Conservation (phyloP, 2,888 invertebrate species). For the Tricholauxania praeusta region DNA sequence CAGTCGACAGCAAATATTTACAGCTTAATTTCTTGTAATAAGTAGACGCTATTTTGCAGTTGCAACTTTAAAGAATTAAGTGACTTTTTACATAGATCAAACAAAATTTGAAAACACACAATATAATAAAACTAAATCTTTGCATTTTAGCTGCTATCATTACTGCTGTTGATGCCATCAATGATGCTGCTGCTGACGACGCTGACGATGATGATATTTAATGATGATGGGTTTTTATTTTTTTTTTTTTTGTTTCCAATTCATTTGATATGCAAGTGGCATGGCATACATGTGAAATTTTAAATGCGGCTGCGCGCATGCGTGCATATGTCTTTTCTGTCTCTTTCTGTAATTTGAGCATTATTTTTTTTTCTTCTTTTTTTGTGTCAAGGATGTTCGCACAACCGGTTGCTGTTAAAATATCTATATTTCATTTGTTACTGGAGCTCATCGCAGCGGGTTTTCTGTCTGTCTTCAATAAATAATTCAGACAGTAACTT, state of each 20-base stretch:
- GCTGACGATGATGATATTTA: neutral
- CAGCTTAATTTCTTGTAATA: too few species aligned
- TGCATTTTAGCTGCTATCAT: too few species aligned
- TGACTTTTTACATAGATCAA: too few species aligned
- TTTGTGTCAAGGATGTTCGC: conserved; percentile 67
- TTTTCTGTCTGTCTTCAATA: conserved; percentile 30
- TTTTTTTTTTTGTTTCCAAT: neutral
- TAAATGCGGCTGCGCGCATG: conserved; percentile 32
- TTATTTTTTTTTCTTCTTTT: conserved; percentile 49
- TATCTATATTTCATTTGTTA: conserved; percentile 9
- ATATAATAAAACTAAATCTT: too few species aligned
- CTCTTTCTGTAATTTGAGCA: conserved; percentile 40
- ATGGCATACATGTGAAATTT: conserved; percentile 12
- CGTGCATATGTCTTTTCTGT: conserved; percentile 19
- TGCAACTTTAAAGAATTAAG: too few species aligned
- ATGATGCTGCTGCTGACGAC: conserved; percentile 3
- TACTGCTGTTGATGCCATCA: neutral
- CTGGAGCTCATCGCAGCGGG: conserved; percentile 28
- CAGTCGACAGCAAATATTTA: too few species aligned
- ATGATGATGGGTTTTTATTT: conserved; percentile 36
- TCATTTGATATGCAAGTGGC: conserved; percentile 13
- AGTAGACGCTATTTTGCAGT: too few species aligned
- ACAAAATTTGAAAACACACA: too few species aligned
- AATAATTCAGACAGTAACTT: conserved; percentile 43
- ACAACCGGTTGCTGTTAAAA: conserved; percentile 61